These are phyloP conservation scores for Pteropus alecto DNA, from an alignment of 2,113 vertebrate species.

Conservation along the genomic window DNA sequence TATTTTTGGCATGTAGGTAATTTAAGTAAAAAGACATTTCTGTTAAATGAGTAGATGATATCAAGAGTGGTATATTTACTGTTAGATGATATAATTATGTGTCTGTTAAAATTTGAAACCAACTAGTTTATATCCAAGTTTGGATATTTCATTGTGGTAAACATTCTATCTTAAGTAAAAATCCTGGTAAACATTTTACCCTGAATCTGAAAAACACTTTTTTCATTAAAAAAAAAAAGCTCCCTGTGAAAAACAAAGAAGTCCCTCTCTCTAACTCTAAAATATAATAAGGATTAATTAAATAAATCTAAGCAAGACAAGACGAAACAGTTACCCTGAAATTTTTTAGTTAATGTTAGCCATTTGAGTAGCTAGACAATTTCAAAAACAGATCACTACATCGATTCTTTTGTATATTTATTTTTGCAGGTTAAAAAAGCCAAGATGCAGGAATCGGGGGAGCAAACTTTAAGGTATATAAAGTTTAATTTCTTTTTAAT, in stretches of 20 bases:
- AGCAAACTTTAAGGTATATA: conserved; percentile 84
- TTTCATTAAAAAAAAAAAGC: background rate
- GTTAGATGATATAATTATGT: background rate
- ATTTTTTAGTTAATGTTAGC: background rate
- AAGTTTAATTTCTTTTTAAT: conserved; percentile 38
- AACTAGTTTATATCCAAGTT: background rate
- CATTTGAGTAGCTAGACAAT: background rate
- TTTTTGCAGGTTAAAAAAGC: conserved; percentile 86
- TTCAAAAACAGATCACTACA: background rate
- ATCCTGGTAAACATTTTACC: conserved; percentile 11
- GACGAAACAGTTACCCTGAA: background rate
- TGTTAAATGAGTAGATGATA: background rate
- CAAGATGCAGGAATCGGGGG: conserved; percentile 87
- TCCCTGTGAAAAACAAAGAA: background rate
- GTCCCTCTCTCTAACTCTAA: background rate
- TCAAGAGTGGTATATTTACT: background rate
- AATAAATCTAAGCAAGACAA: background rate
- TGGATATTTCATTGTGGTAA: background rate
- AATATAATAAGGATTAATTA: conserved; percentile 17
- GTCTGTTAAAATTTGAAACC: conserved; percentile 12
- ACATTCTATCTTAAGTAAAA: background rate
- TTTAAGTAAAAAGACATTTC: background rate
- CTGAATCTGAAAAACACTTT: background rate
- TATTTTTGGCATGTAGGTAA: background rate
- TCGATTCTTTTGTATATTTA: conserved; percentile 45